phyloP scores from a whole-genome alignment of 2,113 vertebrate species.

The Theristicus caerulescens region DNA sequence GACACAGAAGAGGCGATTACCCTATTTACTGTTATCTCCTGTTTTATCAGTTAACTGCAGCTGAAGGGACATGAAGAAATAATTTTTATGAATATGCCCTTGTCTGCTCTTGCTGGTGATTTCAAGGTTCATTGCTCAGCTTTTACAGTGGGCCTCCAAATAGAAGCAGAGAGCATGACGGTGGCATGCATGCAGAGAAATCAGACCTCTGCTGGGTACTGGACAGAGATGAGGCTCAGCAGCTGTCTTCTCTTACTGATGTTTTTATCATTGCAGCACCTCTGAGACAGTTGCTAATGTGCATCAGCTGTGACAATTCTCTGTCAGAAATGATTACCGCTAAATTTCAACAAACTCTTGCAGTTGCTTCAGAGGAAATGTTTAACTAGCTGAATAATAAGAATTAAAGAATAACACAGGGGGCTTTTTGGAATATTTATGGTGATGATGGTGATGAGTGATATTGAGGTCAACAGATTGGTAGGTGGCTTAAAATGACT shows the following conservation, averaged over 20 bases:
- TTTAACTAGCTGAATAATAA: background rate
- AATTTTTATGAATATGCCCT: background rate
- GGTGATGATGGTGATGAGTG: fast-evolving
- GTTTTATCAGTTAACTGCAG: background rate
- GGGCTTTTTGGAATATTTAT: background rate
- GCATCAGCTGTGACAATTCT: background rate
- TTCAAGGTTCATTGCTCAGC: background rate
- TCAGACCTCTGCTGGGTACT: background rate
- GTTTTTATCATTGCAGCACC: background rate
- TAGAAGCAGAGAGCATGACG: background rate
- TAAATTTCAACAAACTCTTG: background rate
- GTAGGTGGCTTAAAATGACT: background rate
- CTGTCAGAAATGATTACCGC: background rate
- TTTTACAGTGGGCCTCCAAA: background rate
- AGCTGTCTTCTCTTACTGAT: background rate
- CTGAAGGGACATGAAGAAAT: background rate
- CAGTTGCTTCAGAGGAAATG: background rate
- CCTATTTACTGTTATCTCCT: background rate
- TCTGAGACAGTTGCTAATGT: background rate
- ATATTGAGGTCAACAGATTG: background rate
- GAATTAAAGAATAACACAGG: background rate
- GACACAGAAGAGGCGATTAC: background rate
- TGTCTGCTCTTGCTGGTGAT: background rate
- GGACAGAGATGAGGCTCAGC: background rate
- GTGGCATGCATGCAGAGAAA: background rate